Evolutionary conservation across 2,113 vertebrate genomes (phyloP), one percentile per base, ranked within the genome.

Genomic region (Otus sunia): DNA sequence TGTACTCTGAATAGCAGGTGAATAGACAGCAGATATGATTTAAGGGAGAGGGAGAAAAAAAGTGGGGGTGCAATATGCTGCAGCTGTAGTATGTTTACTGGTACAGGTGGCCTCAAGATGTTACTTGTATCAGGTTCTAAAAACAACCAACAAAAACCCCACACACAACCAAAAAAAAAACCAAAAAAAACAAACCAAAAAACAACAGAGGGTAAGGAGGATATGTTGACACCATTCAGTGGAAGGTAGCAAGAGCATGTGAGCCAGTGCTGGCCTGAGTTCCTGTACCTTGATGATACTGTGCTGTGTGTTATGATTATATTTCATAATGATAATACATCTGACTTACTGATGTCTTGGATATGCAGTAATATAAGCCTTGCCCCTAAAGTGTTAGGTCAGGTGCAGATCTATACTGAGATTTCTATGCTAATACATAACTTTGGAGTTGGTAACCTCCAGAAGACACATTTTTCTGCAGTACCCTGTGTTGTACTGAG

Each of bases 401-500:
- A 56, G 27, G 22, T 67, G 10, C 22, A 29, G 60, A 34, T 47
- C 11, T 67, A 7, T n/a, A 17, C 47, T 50, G 37, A 53, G 45
- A n/a, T 55, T 87, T 71, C 77, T 90, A 2, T 63, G 50, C 20
- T 78, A 69, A 74, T 66, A 2, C 9, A 6, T 41, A n/a, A 34
- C 19, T 78, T 66, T 1, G 11, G 30, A 69, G 21, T 39, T 3
- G 3, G 34, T 76, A 89, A 53, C 27, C 26, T 64, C 45, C 23
- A 39, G 59, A 20, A 90, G 20, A 36, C 5, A 0, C 1, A 0
- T 41, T 90, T 75, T 43, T 82, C 21, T 41, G 22, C 14, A 47
- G 4, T 66, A 30, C 8, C 58, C 37, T 34, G 7, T 26, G 13
- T 49, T 90, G 12, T 71, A 25, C 1, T 0, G 3, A 58, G 52